Evolutionary conservation across 2,888 invertebrate genomes (phyloP).

Genomic region (Gortyna flavago): DNA sequence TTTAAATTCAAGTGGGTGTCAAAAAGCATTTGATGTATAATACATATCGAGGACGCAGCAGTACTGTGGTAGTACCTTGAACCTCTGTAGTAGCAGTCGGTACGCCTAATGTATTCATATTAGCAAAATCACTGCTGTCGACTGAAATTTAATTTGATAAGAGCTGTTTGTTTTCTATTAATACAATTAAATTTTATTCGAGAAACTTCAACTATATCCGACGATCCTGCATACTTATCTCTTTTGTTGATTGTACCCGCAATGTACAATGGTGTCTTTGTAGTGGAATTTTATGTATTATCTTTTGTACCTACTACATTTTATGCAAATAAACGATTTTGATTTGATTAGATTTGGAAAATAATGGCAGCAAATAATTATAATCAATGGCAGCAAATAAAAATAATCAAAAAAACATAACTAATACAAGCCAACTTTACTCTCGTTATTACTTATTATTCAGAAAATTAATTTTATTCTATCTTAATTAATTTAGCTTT

Average conservation of each 20-base stretch:
- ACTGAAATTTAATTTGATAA: too few relatives aligned
- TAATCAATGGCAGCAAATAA: constrained; percentile 21
- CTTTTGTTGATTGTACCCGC: too few relatives aligned
- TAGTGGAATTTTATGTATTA: too few relatives aligned
- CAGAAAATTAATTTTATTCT: constrained; percentile 26
- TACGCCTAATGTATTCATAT: not conserved
- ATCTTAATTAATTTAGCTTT: constrained; percentile 29
- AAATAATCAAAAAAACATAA: constrained; percentile 7
- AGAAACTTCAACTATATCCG: too few relatives aligned
- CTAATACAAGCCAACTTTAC: not conserved
- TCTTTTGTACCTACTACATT: not conserved
- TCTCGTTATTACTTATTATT: not conserved
- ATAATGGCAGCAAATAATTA: constrained; percentile 26
- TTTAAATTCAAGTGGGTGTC: not conserved
- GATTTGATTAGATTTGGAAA: not conserved
- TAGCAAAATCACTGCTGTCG: too few relatives aligned
- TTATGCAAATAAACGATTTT: not conserved
- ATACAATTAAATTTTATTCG: too few relatives aligned
- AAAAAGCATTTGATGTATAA: not conserved
- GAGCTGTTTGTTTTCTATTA: too few relatives aligned
- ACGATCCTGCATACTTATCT: too few relatives aligned
- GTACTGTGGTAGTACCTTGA: not conserved
- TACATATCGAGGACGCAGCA: not conserved
- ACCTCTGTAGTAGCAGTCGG: not conserved
- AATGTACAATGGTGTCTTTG: too few relatives aligned